Conservation (phyloP, 2,888 invertebrate species). For the Dolichomitus sp. region DNA sequence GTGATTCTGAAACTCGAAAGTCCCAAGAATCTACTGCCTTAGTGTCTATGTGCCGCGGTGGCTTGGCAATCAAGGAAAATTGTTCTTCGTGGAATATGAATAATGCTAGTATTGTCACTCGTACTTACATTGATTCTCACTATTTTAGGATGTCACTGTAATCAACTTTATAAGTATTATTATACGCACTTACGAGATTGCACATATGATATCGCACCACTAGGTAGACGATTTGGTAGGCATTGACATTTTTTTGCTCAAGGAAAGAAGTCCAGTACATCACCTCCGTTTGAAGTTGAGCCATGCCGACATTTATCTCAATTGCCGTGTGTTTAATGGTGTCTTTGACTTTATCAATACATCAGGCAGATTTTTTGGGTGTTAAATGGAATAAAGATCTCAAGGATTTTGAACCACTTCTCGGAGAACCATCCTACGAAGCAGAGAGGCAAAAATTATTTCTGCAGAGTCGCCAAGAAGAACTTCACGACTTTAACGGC, state of each 20-base stretch:
- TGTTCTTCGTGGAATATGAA: background rate
- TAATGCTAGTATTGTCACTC: background rate
- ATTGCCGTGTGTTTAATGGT: background rate
- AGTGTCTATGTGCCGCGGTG: background rate
- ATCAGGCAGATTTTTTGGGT: background rate
- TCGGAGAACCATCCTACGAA: background rate
- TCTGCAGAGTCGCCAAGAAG: conserved; percentile 8
- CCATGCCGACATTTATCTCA: background rate
- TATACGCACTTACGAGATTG: background rate
- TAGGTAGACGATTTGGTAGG: background rate
- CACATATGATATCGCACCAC: background rate
- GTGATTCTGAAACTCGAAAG: no score
- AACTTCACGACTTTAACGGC: conserved; percentile 22
- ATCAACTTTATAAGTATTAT: background rate
- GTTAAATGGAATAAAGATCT: conserved; percentile 9
- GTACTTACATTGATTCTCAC: background rate
- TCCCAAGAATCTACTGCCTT: background rate
- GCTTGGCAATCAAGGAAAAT: background rate
- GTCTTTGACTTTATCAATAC: background rate
- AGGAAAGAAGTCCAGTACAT: background rate
- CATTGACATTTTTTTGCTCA: background rate
- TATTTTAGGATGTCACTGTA: background rate
- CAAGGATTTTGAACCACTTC: background rate
- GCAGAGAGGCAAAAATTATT: background rate
- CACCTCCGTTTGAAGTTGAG: background rate